phyloP scores from a whole-genome alignment of 2,113 vertebrate species.

The Nibea coibor region DNA sequence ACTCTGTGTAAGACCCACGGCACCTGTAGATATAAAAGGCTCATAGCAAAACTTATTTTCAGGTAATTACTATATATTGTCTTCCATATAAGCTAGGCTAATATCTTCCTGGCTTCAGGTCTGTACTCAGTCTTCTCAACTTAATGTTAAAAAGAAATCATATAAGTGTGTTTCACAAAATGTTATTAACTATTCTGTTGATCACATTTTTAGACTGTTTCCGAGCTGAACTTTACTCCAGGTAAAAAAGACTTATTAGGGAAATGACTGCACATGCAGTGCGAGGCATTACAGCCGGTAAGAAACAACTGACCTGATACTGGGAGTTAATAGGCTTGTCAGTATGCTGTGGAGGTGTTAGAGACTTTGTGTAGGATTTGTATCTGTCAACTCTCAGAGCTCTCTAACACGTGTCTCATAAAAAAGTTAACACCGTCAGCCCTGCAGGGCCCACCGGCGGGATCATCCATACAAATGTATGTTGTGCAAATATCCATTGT shows the following conservation, averaged over 20 bases:
- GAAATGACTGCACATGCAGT: constrained; percentile 5
- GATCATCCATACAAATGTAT: constrained; percentile 6
- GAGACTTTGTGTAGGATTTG: constrained; percentile 35
- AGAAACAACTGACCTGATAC: constrained; percentile 16
- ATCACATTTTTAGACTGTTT: background rate
- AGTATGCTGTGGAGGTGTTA: constrained; percentile 23
- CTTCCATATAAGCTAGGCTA: background rate
- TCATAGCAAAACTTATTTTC: too few relatives aligned
- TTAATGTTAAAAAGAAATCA: too few relatives aligned
- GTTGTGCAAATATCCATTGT: background rate
- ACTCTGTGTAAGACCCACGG: too few relatives aligned
- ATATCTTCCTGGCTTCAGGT: background rate
- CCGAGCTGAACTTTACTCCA: background rate
- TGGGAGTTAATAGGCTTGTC: constrained; percentile 33
- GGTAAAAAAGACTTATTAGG: background rate
- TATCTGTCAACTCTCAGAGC: constrained; percentile 26
- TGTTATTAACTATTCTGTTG: too few relatives aligned
- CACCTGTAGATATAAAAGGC: too few relatives aligned
- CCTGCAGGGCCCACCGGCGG: background rate
- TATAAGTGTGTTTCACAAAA: too few relatives aligned
- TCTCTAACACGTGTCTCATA: constrained; percentile 1
- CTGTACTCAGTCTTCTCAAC: background rate
- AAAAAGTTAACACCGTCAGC: constrained; percentile 13
- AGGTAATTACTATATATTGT: too few relatives aligned
- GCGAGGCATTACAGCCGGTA: background rate